These are phyloP conservation scores for Acanthisitta chloris DNA, from an alignment of 2,113 vertebrate genomes.

Conservation along the genomic window DNA sequence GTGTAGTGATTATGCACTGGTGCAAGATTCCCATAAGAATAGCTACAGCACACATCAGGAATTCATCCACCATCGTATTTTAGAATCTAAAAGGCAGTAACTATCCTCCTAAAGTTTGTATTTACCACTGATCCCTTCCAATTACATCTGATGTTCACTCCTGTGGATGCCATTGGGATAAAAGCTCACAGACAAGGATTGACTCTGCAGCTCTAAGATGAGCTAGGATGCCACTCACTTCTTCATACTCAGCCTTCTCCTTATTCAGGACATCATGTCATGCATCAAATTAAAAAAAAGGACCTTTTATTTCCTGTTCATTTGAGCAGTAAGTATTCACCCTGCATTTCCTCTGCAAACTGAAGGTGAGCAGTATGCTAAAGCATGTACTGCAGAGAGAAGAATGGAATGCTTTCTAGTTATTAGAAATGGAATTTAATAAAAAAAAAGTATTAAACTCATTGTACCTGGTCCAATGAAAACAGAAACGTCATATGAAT, in stretches of 20 bases:
- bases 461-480: slow-evolving; percentile 40
- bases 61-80: accelerated
- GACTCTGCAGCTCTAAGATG: not conserved
- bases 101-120: not conserved
- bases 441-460: slow-evolving; percentile 51
- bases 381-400: not conserved
- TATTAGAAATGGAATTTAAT: slow-evolving; percentile 66
- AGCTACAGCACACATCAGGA: not conserved
- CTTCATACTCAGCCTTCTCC: not conserved
- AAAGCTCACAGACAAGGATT: not conserved
- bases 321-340: not conserved
- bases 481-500: slow-evolving; percentile 40
- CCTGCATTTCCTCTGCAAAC: not conserved
- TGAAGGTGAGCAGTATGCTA: not conserved
- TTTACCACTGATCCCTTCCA: not conserved
- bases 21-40: not conserved
- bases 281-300: slow-evolving; percentile 3
- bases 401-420: slow-evolving; percentile 41
- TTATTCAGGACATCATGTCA: slow-evolving; percentile 5
- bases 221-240: not conserved
- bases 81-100: not conserved
- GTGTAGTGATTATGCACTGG: not conserved
- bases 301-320: slow-evolving; percentile 44
- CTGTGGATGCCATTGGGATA: not conserved
- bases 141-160: not conserved